Evolutionary conservation across 2,888 invertebrate species (phyloP).

Genomic region (Andrena dorsata): DNA sequence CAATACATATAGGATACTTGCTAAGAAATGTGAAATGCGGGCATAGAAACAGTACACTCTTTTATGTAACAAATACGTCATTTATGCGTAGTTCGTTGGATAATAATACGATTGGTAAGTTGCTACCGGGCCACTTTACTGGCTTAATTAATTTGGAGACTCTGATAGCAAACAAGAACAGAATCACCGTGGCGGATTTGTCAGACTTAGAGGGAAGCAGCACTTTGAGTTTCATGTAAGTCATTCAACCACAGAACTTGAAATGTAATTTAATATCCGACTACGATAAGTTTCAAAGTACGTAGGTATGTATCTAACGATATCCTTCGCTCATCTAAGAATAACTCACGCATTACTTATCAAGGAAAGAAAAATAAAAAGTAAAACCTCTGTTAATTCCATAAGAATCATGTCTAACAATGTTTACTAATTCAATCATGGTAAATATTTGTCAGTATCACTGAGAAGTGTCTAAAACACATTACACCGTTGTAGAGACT

Average conservation of each 20-base stretch:
- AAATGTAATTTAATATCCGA: neutral
- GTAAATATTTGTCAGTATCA: too few relatives aligned
- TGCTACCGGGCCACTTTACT: slow-evolving; percentile 83
- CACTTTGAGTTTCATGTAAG: slow-evolving; percentile 84
- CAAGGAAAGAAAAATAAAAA: too few relatives aligned
- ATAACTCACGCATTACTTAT: too few relatives aligned
- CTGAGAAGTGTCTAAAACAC: neutral
- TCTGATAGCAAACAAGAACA: slow-evolving; percentile 85
- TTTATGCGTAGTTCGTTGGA: slow-evolving; percentile 78
- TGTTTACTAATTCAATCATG: too few relatives aligned
- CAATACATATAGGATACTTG: too few relatives aligned
- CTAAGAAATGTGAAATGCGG: too few relatives aligned
- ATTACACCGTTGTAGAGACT: slow-evolving; percentile 73
- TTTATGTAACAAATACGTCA: neutral
- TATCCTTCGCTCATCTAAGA: too few relatives aligned
- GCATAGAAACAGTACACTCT: too few relatives aligned
- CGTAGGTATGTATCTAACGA: too few relatives aligned
- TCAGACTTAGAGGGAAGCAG: slow-evolving; percentile 83
- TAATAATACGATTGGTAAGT: slow-evolving; percentile 80
- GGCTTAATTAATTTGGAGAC: slow-evolving; percentile 85
- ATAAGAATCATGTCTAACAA: too few relatives aligned
- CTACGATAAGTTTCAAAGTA: neutral
- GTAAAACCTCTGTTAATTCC: too few relatives aligned
- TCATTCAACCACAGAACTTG: neutral
- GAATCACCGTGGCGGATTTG: slow-evolving; percentile 84